Base-by-base conservation (phyloP, 2,888 invertebrate species). In the Meteorus colon region DNA sequence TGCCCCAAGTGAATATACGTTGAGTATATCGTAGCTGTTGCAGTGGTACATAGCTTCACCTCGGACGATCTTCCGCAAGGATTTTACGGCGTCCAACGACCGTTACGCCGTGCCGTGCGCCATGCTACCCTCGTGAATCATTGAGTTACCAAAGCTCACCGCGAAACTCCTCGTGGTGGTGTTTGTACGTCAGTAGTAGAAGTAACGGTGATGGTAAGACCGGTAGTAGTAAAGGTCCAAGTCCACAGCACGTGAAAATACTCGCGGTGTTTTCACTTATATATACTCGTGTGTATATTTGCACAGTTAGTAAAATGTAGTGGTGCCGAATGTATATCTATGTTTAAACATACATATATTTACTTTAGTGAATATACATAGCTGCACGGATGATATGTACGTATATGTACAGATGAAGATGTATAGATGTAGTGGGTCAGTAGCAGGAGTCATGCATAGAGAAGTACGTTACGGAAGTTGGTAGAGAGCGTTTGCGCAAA, bases 61-160 rank as follows among this genome's bases (percentile, higher is more conserved):
- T 72, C 45, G 34, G 62, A 63, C 62, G 48, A 72, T 72, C 63
- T 72, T 72, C 48, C 72, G 31, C 37, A 6, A 66, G 55, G 55
- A 73, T 73, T 73, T 66, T 73, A 41, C 34, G 55, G 31, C 10
- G 37, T 55, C 65, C 48, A 41, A 72, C 72, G 29, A 31, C 29
- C 27, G 63, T 72, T 72, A 63, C 29, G 60, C 27, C 31, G 48
- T 12, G 37, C n/a, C 59, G 6, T 19, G 19, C 4, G 19, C 55
- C 55, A 29, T n/a, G 31, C 16, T 48, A 73, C 31, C 55, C 74
- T 78, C 74, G 68, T 78, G 78, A 81, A 80, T 81, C 76, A 78
- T 80, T 80, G 75, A 79, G 74, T 72, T 68, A 76, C 75, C 72
- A 77, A 76, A 76, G 51, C 55, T 66, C 37, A 66, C 45, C 65